Base-by-base conservation (phyloP, 2,113 vertebrate species). In the Pelobates fuscus region DNA sequence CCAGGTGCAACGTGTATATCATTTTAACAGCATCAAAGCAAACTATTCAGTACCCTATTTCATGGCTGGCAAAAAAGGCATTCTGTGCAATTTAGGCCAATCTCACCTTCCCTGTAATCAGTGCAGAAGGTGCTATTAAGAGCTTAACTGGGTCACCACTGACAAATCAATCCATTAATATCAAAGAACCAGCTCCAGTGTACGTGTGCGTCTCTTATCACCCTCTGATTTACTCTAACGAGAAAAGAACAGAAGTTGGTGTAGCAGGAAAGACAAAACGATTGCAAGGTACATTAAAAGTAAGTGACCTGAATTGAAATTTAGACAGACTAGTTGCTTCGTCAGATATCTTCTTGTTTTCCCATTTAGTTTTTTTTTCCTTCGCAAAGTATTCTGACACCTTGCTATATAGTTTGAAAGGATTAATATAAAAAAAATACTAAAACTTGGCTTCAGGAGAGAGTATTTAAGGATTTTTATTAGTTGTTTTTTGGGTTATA, bases 31-130 rank as follows among this genome's bases (percentile, higher is more conserved):
- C 54, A 75, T 75, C 63, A 75, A 75, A 75, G 64, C 23, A 67
- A 67, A 67, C 30, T 37, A 59, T 60, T 75, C 55, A 24, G 54
- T 75, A 52, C 71, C 71, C 63, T 75, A 67, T 75, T 75, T 75
- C 55, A 60, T 65, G 72, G 26, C 63, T 60, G 64, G 72, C 63
- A 67, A 67, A 75, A 26, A n/a, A 54, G 54, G 41, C 61, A 60
- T 71, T 72, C 68, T 54, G 41, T 60, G 69, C 41, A 71, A 66
- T 78, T 72, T 67, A 78, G 77, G 69, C 46, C 77, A 78, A 71
- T 78, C 70, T 72, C 77, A 78, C 77, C 77, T 78, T 78, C 58
- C 70, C 70, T 72, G 70, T 67, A 72, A 71, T 72, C 62, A 66
- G 58, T 61, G 70, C 14, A n/a, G 68, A 72, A 71, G 70, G 62